Percentiles rank a stretch among this genome's conserved stretches.
These are phyloP conservation scores for Dipodomys merriami DNA, from an alignment of 2,113 vertebrate species.

Conservation along the genomic window DNA sequence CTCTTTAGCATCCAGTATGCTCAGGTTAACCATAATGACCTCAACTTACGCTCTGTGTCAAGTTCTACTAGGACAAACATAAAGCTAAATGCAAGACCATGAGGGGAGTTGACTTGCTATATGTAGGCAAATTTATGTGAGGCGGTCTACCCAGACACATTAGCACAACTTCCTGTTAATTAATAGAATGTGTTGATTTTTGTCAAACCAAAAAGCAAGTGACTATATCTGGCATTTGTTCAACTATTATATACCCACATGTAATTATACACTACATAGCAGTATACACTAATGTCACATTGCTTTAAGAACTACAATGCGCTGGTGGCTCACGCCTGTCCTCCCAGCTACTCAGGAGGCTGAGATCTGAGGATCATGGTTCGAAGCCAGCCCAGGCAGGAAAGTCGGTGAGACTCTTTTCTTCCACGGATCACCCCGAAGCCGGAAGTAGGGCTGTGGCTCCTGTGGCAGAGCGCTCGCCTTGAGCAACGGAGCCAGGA, in stretches of 20 bases:
- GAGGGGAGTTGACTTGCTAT: background rate
- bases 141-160: background rate
- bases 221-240: background rate
- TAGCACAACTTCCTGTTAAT: background rate
- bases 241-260: background rate
- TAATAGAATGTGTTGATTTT: background rate
- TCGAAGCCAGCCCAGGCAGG: no score
- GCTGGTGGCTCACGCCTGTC: no score
- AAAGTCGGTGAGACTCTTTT: no score
- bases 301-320: conserved; percentile 22
- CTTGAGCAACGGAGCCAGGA: no score
- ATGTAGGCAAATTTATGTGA: background rate
- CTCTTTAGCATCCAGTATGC: background rate
- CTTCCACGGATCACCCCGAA: no score
- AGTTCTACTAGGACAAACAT: background rate
- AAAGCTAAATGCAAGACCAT: background rate
- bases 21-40: background rate
- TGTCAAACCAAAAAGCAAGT: no score
- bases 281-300: conserved; percentile 22
- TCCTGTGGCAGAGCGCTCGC: no score
- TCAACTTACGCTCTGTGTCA: background rate
- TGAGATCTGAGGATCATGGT: no score
- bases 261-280: background rate
- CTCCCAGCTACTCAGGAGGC: no score
- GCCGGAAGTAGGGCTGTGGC: no score